Evolutionary conservation across 2,113 vertebrate species (phyloP), one percentile per base, ranked within the genome.

Genomic region (Psilopogon haemacephalus): DNA sequence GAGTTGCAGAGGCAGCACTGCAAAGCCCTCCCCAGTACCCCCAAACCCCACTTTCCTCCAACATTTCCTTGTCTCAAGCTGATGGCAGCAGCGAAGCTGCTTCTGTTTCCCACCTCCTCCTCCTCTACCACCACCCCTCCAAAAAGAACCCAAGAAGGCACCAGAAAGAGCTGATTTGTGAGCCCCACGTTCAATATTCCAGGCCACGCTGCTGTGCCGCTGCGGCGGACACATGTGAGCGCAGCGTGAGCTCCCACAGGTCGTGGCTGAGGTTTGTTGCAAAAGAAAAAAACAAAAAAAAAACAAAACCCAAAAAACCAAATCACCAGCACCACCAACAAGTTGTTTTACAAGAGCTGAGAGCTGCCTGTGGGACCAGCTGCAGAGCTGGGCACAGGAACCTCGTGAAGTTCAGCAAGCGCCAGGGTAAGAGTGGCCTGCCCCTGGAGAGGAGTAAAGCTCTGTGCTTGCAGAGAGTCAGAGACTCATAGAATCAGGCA

Each of bases 161-260:
- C 21, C 6, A 2, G 6, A 4, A 18, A 37, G 16, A 17, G 68
- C 20, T 59, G 7, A 5, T 15, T 24, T 23, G 6, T 12, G 32
- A 74, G 64, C 81, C 60, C 35, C 3, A 1, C 59, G 70, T 40
- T 95, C 95, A 79, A 27, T 83, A 86, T 95, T 60, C 95, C 8
- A 0, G 86, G 79, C 83, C 93, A 93, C 1, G 52, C 88, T 74
- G 85, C 78, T 28, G 27, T 5, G 90, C 77, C 70, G 77, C 20
- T 23, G 75, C 91, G 72, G 88, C 78, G 40, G 15, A 55, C 78
- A 62, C 60, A 77, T 71, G 84, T 13, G 82, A 6, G 32, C 7
- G n/a, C 69, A 65, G 86, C 26, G 16, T 69, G 84, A 28, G 73
- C 40, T 88, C 79, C 91, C 26, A 2, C 75, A 69, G 93, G 62